Conservation (phyloP, 2,113 vertebrate species). For the Eptatretus burgeri region DNA sequence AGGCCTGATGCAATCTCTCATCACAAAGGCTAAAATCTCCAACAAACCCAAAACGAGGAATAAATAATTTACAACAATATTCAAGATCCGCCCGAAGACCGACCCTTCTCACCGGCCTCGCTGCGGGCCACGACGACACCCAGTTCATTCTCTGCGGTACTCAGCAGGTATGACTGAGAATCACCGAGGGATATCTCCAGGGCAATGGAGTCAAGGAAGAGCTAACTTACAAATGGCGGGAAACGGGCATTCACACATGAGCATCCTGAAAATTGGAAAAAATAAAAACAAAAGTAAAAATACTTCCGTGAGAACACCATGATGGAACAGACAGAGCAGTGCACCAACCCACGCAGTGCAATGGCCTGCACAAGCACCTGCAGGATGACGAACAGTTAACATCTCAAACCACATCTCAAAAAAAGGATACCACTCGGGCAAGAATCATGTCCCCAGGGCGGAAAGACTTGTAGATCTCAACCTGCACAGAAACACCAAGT, state of each 20-base stretch:
- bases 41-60: too few relatives aligned
- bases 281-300: too few relatives aligned
- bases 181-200: constrained; percentile 70
- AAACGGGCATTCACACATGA: too few relatives aligned
- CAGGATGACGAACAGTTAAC: too few relatives aligned
- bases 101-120: constrained; percentile 34
- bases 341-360: too few relatives aligned
- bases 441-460: constrained; percentile 77
- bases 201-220: not conserved
- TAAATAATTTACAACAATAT: too few relatives aligned
- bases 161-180: constrained; percentile 64
- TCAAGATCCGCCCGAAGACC: accelerated
- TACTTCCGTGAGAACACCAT: too few relatives aligned
- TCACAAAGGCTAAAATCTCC: too few relatives aligned
- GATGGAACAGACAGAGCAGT: too few relatives aligned
- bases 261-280: too few relatives aligned
- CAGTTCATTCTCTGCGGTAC: constrained; percentile 71
- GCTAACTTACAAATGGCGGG: too few relatives aligned
- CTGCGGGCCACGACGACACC: constrained; percentile 81
- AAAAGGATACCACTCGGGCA: constrained; percentile 96
- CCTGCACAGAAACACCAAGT: constrained; percentile 18
- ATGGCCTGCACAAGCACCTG: too few relatives aligned
- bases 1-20: not conserved
- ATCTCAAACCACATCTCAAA: not conserved
- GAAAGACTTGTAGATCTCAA: constrained; percentile 94